These are phyloP conservation scores for Meloidogyne hapla DNA, from an alignment of 1,140 invertebrate genomes.

Conservation along the genomic window DNA sequence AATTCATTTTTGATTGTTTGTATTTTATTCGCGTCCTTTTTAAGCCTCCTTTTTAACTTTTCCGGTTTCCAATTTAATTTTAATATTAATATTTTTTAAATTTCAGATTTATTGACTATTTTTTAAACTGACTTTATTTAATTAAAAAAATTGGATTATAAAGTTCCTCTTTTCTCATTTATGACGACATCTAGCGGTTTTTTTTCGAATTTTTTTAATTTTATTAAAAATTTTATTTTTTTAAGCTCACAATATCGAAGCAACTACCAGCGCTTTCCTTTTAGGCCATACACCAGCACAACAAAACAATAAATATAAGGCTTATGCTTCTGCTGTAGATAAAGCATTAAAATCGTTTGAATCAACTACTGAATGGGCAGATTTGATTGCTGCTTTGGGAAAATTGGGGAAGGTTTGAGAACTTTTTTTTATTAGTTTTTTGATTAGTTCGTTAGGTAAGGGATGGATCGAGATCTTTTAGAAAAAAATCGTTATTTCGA, in stretches of 20 bases:
- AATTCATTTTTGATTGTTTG: no score
- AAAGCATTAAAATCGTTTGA: slow-evolving; percentile 85
- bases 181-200: not conserved
- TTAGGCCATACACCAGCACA: slow-evolving; percentile 18
- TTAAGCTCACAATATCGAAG: slow-evolving; percentile 38
- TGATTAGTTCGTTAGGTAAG: not conserved
- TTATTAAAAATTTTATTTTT: not conserved
- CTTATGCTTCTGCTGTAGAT: slow-evolving; percentile 78
- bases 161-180: slow-evolving; percentile 4
- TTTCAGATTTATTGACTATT: not conserved
- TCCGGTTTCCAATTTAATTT: no score
- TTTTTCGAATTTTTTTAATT: slow-evolving; percentile 18
- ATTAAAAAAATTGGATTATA: slow-evolving; percentile 4
- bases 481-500: no score
- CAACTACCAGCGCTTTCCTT: slow-evolving; percentile 37
- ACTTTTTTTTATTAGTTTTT: not conserved
- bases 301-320: slow-evolving; percentile 71
- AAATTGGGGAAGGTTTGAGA: slow-evolving; percentile 84
- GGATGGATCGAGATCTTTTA: no score
- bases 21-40: no score
- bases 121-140: not conserved
- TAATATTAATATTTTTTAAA: not conserved
- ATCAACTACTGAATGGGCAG: slow-evolving; percentile 90
- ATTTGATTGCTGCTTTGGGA: slow-evolving; percentile 84
- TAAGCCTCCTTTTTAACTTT: no score